Evolutionary conservation across 2,797 vertebrate species (phyloP), one percentile per base, ranked within the genome.

Genomic region (Enteromius thamalakanensis): DNA sequence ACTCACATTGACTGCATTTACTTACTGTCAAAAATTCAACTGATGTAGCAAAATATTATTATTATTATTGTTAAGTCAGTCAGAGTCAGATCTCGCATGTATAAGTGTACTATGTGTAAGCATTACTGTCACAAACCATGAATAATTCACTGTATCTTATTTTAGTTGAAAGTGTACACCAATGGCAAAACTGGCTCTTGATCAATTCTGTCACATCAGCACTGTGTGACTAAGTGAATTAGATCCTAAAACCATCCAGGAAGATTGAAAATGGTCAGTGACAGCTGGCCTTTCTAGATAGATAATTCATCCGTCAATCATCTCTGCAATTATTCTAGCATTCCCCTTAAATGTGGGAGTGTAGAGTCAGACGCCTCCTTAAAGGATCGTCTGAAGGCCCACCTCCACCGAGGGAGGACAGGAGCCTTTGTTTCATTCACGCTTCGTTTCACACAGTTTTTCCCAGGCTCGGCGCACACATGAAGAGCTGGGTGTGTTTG

Each of bases 241-340:
- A 83, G 75, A 83, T 47, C 75, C 65, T 78, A 78, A 83, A 65
- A 83, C 65, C 75, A 51, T 70, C 40, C 75, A 49, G 53, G 40
- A 78, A 78, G 74, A 83, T 77, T 83, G 82, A 77, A 83, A 83
- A 77, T 78, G 65, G 82, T 83, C 65, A 70, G 65, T 83, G 82
- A 78, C 75, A 77, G 82, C 65, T 83, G 82, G 75, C 75, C 67
- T 83, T 83, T 83, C 75, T 71, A 23, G 51, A 78, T 49, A 49
- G 74, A 83, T 83, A 83, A 83, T 83, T 83, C 34, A 83, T 83
- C 82, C 78, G 82, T 83, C 82, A 77, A 78, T 83, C 82, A 78
- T 78, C 74, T 77, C 14, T 58, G 29, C 75, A 60, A 71, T 83
- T 83, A 78, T 71, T 70, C 23, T 67, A 78, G 75, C 82, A 19